Evolutionary conservation across 2,113 vertebrate genomes (phyloP).

Genomic region (Hippocampus mohnikei): DNA sequence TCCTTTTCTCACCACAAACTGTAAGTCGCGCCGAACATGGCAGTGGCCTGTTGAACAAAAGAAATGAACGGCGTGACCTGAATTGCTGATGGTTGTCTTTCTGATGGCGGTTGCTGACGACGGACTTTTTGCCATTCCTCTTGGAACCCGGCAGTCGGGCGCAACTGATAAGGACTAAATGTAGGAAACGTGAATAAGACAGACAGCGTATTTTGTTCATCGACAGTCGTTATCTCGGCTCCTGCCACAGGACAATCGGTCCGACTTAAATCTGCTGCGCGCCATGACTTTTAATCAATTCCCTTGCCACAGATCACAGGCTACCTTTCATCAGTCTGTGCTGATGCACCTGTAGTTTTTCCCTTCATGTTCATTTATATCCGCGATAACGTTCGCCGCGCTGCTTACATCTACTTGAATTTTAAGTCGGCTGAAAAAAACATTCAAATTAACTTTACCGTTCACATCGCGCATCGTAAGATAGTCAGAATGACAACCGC

Average conservation of each 20-base stretch:
- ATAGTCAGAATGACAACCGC: not conserved
- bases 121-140: slow-evolving; percentile 35
- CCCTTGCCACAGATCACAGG: slow-evolving; percentile 37
- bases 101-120: slow-evolving; percentile 50
- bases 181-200: slow-evolving; percentile 33
- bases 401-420: not conserved
- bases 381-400: not conserved
- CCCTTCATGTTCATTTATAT: not conserved
- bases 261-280: slow-evolving; percentile 32
- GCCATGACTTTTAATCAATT: slow-evolving; percentile 37
- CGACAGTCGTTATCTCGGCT: slow-evolving; percentile 43
- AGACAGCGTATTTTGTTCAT: slow-evolving; percentile 51
- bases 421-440: not conserved
- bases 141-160: slow-evolving; percentile 34
- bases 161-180: slow-evolving; percentile 56
- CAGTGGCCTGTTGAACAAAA: not conserved
- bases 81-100: slow-evolving; percentile 3
- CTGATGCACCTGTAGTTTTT: not conserved
- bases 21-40: not conserved
- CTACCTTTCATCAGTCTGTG: slow-evolving; percentile 34
- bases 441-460: not conserved
- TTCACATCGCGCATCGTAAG: not conserved
- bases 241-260: slow-evolving; percentile 38
- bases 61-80: not conserved
- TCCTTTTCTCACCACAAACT: slow-evolving; percentile 1